Base-by-base conservation (phyloP, 2,888 invertebrate species). In the Drosophila testacea region DNA sequence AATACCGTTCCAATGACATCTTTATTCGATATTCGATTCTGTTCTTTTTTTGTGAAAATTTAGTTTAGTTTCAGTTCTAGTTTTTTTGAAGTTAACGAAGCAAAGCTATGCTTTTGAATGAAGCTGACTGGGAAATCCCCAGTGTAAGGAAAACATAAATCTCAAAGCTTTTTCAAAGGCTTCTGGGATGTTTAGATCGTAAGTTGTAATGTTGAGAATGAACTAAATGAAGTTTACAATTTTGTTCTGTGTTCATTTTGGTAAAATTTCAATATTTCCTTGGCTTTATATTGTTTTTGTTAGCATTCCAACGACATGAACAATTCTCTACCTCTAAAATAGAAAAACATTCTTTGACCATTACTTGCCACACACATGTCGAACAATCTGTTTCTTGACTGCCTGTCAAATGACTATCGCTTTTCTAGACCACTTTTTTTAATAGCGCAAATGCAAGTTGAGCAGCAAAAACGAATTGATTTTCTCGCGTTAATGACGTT, bases 401-500 rank as follows among this genome's bases (percentile, higher is more conserved):
- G 57, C 38, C 77, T 72, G 74, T 77, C 74, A 73, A 59, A 47
- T 50, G 34, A 7, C 39, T 60, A 46, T 38, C 51, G 59, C 44
- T 7, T n/a, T 50, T 55, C 54, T 59, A 38, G 50, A 68, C 30
- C 48, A 36, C 34, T 39, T 74, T 56, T 74, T 34, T 48, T 34
- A 63, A 57, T 42, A 50, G 32, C 38, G 28, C 44, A 44, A 65
- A 41, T 73, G 65, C 74, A 74, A 71, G 44, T 64, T 44, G 34
- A 41, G 59, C 54, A 36, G 44, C 72, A 48, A 72, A 41, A 65
- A 42, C 66, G 60, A 77, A 82, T 69, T 76, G 73, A 81, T 79
- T 82, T 85, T 82, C 61, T 28, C 41, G 42, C 61, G 59, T 62
- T 66, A 81, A 79, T 84, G 76, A 61, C 67, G 51, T 62, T 64